These are phyloP conservation scores for Drosophila mojavensis DNA, from an alignment of 1,140 invertebrate genomes.

Conservation along the genomic window DNA sequence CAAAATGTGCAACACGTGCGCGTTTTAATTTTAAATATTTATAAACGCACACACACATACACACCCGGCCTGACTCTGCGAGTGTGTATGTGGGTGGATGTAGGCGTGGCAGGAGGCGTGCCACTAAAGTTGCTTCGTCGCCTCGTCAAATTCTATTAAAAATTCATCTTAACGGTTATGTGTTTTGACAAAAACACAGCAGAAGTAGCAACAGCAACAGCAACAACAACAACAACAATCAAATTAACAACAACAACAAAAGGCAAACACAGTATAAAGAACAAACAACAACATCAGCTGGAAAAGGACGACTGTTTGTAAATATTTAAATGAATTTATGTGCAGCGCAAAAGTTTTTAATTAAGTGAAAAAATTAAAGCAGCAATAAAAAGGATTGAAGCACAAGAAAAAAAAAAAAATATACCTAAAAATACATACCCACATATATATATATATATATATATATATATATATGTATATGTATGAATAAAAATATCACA, in stretches of 20 bases:
- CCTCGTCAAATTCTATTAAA: conserved; percentile 76
- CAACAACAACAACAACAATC: background rate
- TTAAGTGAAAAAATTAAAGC: conserved; percentile 72
- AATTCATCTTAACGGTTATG: conserved; percentile 79
- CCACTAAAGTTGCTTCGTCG: conserved; percentile 35
- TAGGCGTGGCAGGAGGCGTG: conserved; percentile 35
- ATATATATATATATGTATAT: too few relatives aligned
- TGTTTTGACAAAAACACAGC: conserved; percentile 60
- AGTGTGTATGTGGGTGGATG: conserved; percentile 8
- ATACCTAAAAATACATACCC: background rate
- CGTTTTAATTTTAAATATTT: conserved; percentile 72
- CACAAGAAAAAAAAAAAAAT: conserved; percentile 21
- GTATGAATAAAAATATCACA: conserved; percentile 5
- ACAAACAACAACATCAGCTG: conserved; percentile 43
- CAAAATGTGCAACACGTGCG: conserved; percentile 75
- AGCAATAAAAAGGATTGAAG: conserved; percentile 54
- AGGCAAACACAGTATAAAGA: conserved; percentile 17
- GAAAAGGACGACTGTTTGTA: conserved; percentile 70
- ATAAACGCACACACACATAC: conserved; percentile 43
- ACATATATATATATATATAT: too few relatives aligned
- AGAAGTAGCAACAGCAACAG: conserved; percentile 1
- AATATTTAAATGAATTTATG: conserved; percentile 82
- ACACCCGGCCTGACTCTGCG: background rate
- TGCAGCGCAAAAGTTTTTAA: conserved; percentile 77
- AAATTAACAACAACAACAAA: conserved; percentile 5